Base-by-base conservation (phyloP, 1,140 invertebrate genomes). In the Gyrodactylus salaris region DNA sequence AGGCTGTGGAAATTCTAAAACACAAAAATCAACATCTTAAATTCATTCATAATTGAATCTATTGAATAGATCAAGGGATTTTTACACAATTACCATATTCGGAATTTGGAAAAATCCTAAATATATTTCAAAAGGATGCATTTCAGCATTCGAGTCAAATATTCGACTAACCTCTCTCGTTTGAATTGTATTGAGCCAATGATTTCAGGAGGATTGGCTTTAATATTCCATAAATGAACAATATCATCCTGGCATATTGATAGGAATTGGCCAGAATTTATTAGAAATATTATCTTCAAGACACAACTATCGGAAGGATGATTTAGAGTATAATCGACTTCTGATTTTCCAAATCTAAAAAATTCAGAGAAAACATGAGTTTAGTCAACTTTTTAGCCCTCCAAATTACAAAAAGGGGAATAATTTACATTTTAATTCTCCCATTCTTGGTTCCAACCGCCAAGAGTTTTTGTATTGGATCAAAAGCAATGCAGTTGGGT, bases 161-260 rank as follows among this genome's bases (percentile, higher is more conserved):
- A 70, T 74, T 26, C 21, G 1, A 75, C 75, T 73, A 82, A 93
- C 90, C 87, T 88, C 85, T 97, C 92, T 80, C 89, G 85, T 81
- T 93, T 88, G 82, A 97, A 96, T 82, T 94, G 93, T 77, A 96
- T 85, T 76, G 88, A 88, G 82, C 96, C 91, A 75, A 93, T 87
- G 78, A 96, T 86, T 81, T 92, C 90, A 68, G 91, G 91, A 76
- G 76, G 76, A 83, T 95, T 95, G 83, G 93, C 90, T 75, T 89
- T 84, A 82, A 92, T 91, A 84, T 89, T 95, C 94, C 94, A 98
- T 75, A 97, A 84, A 82, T 98, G 91, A 70, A 99, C 81, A 76
- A 86, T 87, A 81, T 97, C 91, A 82, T 98, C 92, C 0, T 88
- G 86, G 69, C 91, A 93, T 73, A 89, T 88, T 1, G 90, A 91